phyloP scores from a whole-genome alignment of 2,888 invertebrate genomes.

The Alentia gelatinosa region DNA sequence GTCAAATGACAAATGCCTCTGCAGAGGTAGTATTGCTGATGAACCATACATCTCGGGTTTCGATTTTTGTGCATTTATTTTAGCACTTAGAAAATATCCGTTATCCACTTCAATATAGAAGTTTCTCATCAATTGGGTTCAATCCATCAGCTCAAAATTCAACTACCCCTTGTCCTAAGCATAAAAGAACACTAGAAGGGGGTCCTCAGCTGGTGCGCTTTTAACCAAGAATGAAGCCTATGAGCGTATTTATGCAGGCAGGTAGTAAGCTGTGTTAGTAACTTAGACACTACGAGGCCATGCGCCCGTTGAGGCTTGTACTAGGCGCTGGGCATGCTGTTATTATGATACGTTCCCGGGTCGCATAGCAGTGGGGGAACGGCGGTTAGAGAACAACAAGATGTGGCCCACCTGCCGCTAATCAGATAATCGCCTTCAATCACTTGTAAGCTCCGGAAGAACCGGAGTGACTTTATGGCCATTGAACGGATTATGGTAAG shows the following conservation, averaged over 20 bases:
- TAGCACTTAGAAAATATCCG: too few species aligned
- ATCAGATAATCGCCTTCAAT: constrained; percentile 85
- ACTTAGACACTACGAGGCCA: constrained; percentile 23
- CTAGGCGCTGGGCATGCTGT: constrained; percentile 2
- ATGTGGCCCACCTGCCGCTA: constrained; percentile 76
- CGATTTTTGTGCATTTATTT: too few species aligned
- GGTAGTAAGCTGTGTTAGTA: constrained; percentile 12
- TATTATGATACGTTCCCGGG: neutral
- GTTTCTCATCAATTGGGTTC: too few species aligned
- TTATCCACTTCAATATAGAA: too few species aligned
- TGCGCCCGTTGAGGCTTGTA: neutral
- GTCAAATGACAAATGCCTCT: too few species aligned
- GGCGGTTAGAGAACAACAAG: constrained; percentile 32
- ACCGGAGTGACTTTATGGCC: constrained; percentile 90
- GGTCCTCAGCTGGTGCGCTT: too few species aligned
- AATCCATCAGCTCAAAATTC: too few species aligned
- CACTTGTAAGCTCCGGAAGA: constrained; percentile 87
- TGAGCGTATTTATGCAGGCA: neutral
- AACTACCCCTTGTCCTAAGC: too few species aligned
- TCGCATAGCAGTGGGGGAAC: neutral
- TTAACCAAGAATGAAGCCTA: neutral
- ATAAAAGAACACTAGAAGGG: too few species aligned
- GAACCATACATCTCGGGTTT: too few species aligned
- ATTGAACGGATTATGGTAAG: constrained; percentile 89
- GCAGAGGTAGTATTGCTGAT: too few species aligned